These are phyloP conservation scores for Bagarius yarrelli DNA, from an alignment of 2,113 vertebrate species.

Conservation along the genomic window DNA sequence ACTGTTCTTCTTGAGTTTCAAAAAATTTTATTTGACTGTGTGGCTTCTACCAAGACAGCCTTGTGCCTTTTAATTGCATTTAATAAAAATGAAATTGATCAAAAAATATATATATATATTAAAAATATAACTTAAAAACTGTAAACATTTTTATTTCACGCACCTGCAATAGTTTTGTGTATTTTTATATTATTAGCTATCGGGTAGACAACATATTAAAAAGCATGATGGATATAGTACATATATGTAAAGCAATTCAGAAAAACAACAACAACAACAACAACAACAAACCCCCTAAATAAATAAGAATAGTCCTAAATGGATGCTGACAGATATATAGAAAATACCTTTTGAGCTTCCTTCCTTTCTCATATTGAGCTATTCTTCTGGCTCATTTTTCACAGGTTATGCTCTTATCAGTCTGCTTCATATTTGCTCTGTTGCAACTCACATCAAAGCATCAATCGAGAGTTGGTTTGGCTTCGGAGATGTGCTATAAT, in stretches of 20 bases:
- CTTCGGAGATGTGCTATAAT: conserved; percentile 65
- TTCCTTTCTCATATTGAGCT: conserved; percentile 21
- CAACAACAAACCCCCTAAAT: background rate
- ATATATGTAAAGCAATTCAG: background rate
- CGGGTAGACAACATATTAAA: background rate
- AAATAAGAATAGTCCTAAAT: conserved; percentile 11
- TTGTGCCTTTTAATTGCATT: background rate
- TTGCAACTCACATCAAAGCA: conserved; percentile 38
- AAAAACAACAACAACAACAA: background rate
- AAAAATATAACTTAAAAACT: background rate
- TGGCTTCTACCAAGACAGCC: background rate
- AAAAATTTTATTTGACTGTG: background rate
- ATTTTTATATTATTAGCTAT: conserved; percentile 1
- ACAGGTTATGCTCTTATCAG: conserved; percentile 37
- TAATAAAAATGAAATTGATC: background rate
- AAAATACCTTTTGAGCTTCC: conserved; percentile 13
- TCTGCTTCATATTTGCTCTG: conserved; percentile 38
- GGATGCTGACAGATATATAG: conserved; percentile 39
- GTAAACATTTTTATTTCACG: background rate
- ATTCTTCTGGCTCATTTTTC: conserved; percentile 35
- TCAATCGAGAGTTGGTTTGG: conserved; percentile 65
- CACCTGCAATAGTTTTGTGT: background rate
- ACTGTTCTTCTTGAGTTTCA: background rate
- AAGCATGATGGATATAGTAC: background rate
- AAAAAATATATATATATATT: background rate